A percentile compares a stretch with the other conserved stretches of the same genome.
Evolutionary conservation across 2,888 invertebrate genomes (phyloP).

Genomic region (Chymomyza fuscimana): DNA sequence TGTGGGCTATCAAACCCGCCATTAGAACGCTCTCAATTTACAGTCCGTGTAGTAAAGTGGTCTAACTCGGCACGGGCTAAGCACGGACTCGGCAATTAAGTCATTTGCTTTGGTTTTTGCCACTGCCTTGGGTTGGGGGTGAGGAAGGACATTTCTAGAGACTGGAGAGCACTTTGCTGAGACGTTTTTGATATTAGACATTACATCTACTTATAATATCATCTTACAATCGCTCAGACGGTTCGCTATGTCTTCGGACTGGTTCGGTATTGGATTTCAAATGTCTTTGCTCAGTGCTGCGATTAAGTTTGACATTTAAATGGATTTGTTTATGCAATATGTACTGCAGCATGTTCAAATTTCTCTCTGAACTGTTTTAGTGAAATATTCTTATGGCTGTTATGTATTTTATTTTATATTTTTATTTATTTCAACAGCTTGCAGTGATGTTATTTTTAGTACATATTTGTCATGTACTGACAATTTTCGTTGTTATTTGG

Average conservation of each 20-base stretch:
- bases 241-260: neutral
- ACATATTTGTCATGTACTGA: conserved; percentile 11
- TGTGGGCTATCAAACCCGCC: neutral
- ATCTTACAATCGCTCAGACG: neutral
- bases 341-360: neutral
- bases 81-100: neutral
- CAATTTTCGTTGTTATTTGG: conserved; percentile 32
- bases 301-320: conserved; percentile 50
- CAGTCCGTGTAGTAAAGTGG: conserved; percentile 5
- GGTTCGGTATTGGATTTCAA: neutral
- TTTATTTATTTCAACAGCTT: neutral
- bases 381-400: neutral
- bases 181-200: neutral
- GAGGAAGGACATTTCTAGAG: neutral
- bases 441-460: too few species aligned
- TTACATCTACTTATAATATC: neutral
- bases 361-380: conserved; percentile 25
- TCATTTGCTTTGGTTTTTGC: neutral
- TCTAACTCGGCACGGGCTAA: neutral
- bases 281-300: conserved; percentile 6
- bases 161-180: neutral
- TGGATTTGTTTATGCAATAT: conserved; percentile 27
- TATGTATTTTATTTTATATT: conserved; percentile 1
- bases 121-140: neutral
- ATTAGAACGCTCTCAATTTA: conserved; percentile 33